A percentile compares a stretch with the other conserved stretches of the same genome.
Evolutionary conservation across 2,888 invertebrate species (phyloP).

Genomic region (Hydroisotoma schaefferi): DNA sequence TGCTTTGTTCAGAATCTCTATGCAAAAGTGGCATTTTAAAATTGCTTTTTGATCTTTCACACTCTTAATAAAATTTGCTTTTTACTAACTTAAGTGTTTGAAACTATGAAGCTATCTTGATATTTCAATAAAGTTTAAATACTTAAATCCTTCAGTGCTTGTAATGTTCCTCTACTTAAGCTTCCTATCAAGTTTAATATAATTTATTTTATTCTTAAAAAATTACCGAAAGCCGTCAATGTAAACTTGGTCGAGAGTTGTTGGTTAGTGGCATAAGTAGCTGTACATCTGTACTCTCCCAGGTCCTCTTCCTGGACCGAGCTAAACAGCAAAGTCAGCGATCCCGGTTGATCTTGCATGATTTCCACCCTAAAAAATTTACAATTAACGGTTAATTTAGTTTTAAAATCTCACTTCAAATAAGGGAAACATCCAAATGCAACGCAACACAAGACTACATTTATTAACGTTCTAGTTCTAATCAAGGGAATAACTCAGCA

Average conservation of each 20-base stretch:
- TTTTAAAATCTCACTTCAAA: background rate
- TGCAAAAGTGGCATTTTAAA: no score
- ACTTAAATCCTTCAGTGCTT: no score
- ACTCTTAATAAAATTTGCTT: no score
- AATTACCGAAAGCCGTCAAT: slow-evolving; percentile 43
- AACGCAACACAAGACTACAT: background rate
- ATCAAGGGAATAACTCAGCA: no score
- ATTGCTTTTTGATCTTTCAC: no score
- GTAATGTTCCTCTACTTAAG: no score
- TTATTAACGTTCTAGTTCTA: no score
- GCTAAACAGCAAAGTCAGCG: slow-evolving; percentile 41
- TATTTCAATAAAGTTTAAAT: no score
- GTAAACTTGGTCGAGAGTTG: slow-evolving; percentile 36
- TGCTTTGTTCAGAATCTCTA: no score
- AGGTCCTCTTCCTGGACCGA: slow-evolving; percentile 43
- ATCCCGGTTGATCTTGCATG: slow-evolving; percentile 38
- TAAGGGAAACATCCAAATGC: background rate
- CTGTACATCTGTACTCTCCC: slow-evolving; percentile 68
- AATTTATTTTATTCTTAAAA: background rate
- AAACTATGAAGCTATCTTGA: no score
- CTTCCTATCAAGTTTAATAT: background rate
- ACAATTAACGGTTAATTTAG: background rate
- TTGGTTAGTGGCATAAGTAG: slow-evolving; percentile 63
- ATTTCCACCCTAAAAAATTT: slow-evolving; percentile 39
- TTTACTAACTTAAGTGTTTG: no score